phyloP scores from a whole-genome alignment of 2,113 vertebrate species.

The Percina caprodes region DNA sequence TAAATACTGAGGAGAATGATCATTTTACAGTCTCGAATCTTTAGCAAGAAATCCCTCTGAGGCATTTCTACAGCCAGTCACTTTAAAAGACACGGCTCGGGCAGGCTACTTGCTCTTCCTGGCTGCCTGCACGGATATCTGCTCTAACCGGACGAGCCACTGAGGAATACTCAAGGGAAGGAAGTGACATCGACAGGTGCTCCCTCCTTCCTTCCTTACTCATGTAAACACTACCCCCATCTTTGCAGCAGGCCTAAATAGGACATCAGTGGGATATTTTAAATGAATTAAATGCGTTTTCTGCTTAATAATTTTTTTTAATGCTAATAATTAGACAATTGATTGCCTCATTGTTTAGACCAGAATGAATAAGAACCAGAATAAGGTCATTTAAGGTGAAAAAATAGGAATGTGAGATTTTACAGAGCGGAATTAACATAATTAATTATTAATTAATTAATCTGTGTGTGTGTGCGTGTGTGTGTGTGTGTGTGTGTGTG shows the following conservation, averaged over 20 bases:
- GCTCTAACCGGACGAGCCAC: slow-evolving; percentile 66
- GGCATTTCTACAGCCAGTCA: slow-evolving; percentile 51
- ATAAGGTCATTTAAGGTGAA: background rate
- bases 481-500: background rate
- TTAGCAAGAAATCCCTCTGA: slow-evolving; percentile 43
- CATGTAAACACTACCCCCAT: slow-evolving; percentile 81
- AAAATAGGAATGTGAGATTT: background rate
- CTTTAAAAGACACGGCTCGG: slow-evolving; percentile 53
- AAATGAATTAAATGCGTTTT: background rate
- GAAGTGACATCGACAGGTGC: slow-evolving; percentile 85
- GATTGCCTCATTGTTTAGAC: no score
- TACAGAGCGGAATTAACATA: slow-evolving; percentile 5
- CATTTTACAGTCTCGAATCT: slow-evolving; percentile 57
- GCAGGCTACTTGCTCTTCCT: slow-evolving; percentile 64
- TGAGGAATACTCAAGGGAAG: slow-evolving; percentile 73
- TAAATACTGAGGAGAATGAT: slow-evolving; percentile 47
- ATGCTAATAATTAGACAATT: no score
- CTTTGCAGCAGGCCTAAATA: slow-evolving; percentile 15
- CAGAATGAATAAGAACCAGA: no score
- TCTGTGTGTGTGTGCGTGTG: slow-evolving; percentile 4
- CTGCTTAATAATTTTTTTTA: no score
- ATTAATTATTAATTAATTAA: slow-evolving; percentile 31
- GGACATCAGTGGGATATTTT: background rate
- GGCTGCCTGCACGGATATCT: slow-evolving; percentile 64
- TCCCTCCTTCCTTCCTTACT: slow-evolving; percentile 78